These are phyloP conservation scores for Tetragonisca angustula DNA, from an alignment of 2,888 invertebrate genomes.

Conservation along the genomic window DNA sequence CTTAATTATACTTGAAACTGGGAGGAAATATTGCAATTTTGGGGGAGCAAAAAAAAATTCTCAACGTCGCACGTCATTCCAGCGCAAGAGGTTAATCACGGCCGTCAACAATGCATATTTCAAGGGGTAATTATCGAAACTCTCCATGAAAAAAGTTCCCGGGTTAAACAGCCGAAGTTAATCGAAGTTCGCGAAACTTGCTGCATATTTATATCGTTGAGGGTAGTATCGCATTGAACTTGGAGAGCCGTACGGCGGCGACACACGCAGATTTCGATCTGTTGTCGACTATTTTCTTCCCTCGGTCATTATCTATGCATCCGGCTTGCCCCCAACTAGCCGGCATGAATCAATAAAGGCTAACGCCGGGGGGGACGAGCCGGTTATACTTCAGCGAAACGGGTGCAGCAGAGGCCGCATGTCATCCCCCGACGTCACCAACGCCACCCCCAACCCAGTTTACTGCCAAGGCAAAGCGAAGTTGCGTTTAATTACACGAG, in stretches of 20 bases:
- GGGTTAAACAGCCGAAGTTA: too few species aligned
- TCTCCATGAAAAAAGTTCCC: too few species aligned
- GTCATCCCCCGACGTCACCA: slow-evolving; percentile 20
- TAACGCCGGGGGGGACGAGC: slow-evolving; percentile 50
- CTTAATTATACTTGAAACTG: too few species aligned
- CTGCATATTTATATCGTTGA: not conserved
- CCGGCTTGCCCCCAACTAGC: slow-evolving; percentile 45
- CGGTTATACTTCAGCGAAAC: slow-evolving; percentile 40
- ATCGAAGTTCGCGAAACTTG: not conserved
- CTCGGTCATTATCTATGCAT: slow-evolving; percentile 52
- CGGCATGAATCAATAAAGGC: slow-evolving; percentile 66
- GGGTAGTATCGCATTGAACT: not conserved
- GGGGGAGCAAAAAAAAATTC: too few species aligned
- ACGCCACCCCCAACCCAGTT: not conserved
- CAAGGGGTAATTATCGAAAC: too few species aligned
- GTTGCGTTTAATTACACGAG: slow-evolving; percentile 71
- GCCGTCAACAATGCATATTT: too few species aligned
- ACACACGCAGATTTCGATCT: not conserved
- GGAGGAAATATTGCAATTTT: too few species aligned
- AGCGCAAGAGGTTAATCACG: too few species aligned
- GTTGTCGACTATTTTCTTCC: slow-evolving; percentile 47
- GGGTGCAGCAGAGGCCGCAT: slow-evolving; percentile 28
- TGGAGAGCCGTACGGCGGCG: not conserved
- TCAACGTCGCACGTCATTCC: too few species aligned
- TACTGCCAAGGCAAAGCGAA: slow-evolving; percentile 52